A percentile compares a stretch with the other conserved stretches of the same genome.
Conservation (phyloP, 64 coral and sea anemone genomes). For the Stylophora pistillata region DNA sequence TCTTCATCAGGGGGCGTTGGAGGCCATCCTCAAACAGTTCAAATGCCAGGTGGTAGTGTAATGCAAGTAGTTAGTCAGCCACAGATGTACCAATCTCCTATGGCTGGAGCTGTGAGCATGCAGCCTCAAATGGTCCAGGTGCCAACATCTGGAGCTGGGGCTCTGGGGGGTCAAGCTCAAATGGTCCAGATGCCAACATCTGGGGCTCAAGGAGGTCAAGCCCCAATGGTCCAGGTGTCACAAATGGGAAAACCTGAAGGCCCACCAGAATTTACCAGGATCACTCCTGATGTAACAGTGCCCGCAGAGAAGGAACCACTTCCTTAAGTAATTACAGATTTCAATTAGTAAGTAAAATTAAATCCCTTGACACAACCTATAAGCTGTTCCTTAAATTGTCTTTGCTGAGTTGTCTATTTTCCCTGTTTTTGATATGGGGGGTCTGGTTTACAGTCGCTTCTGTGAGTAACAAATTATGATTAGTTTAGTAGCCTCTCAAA, state of each 20-base stretch:
- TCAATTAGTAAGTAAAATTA: no score
- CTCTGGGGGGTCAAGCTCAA: not conserved
- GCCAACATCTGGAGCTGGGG: not conserved
- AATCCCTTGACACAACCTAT: no score
- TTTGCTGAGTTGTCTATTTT: no score
- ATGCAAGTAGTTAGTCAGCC: not conserved
- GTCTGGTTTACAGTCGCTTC: no score
- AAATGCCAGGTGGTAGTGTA: not conserved
- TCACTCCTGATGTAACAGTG: not conserved
- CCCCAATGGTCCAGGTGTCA: not conserved
- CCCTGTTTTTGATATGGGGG: no score
- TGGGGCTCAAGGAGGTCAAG: not conserved
- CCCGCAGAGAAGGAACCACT: not conserved
- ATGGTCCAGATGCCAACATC: not conserved
- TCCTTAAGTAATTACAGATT: not conserved
- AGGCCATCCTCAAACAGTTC: constrained; percentile 8
- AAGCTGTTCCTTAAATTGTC: no score
- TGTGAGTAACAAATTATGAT: no score
- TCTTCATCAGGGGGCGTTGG: not conserved
- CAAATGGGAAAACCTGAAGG: no score
- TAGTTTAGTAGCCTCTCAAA: no score
- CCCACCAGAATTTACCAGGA: not conserved
- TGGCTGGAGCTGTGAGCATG: not conserved
- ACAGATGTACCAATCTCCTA: not conserved
- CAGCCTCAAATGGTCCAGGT: not conserved